Evolutionary conservation across 2,888 invertebrate genomes (phyloP), one percentile per base, ranked within the genome.

Genomic region (Scaptomyza flava): DNA sequence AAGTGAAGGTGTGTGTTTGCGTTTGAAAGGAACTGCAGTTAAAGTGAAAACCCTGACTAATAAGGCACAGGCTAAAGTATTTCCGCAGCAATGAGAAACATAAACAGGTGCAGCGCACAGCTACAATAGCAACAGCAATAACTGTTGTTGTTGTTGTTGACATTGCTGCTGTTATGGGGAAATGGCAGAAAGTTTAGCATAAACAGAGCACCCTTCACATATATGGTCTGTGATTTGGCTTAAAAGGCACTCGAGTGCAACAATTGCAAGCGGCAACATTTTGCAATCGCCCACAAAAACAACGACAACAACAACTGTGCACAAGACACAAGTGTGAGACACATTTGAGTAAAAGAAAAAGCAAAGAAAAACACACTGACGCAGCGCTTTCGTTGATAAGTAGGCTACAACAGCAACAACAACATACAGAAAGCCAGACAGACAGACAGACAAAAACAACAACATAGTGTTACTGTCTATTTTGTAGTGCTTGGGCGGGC

Each of bases 191-290:
- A 23, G 20, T 61, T 33, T 4, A 51, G 20, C 45, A 50, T 33
- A 1, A 11, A 33, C 9, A 46, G 20, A 42, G 53, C 50, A 73
- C 72, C 72, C 72, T 27, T 27, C 27, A 27, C 27, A 45, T 60
- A 74, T 34, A 36, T 47, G 57, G 38, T 50, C 33, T 20, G 31
- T 31, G 51, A 48, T 52, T 47, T 75, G 43, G 71, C 36, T 46
- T 59, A 70, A 72, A 72, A 72, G 60, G 69, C 76, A 72, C 61
- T 74, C 74, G 64, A 72, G 66, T 81, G 83, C 72, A 70, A 3
- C 54, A 20, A 43, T 38, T 58, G 46, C 68, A 59, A 54, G 56
- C 50, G 54, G 47, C 72, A 65, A 62, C 61, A 65, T 61, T 65
- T 77, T 47, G 64, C 67, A 75, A 75, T 64, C 72, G 68, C 63